Evolutionary conservation across 2,113 vertebrate species (phyloP).

Genomic region (Macrotis lagotis): DNA sequence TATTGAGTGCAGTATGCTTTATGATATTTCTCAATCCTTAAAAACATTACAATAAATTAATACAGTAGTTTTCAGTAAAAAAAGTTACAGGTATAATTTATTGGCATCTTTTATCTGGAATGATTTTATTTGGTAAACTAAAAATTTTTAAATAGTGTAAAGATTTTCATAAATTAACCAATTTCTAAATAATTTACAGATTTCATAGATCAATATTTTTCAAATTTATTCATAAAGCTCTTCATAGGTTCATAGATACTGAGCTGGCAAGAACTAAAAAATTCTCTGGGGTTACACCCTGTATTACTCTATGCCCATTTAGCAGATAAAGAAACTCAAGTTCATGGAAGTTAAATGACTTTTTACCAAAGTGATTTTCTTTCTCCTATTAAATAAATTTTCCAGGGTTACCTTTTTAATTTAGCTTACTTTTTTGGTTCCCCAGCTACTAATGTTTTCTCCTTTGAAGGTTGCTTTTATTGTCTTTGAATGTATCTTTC

Average conservation of each 20-base stretch:
- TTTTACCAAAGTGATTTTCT: neutral
- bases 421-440: neutral
- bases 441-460: neutral
- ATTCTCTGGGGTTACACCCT: neutral
- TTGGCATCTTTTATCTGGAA: no score
- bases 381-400: neutral
- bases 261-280: neutral
- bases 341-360: neutral
- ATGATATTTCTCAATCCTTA: no score
- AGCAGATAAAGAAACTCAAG: neutral
- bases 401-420: neutral
- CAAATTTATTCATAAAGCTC: no score
- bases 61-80: no score
- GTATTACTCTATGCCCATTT: neutral
- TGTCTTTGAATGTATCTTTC: neutral
- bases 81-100: no score
- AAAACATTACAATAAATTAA: no score
- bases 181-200: no score
- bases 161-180: no score
- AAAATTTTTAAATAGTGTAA: no score
- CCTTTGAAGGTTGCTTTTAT: neutral
- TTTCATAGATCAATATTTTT: no score
- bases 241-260: neutral
- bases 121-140: no score
- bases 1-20: no score